Conservation (phyloP, 37 sponge, comb jelly and placozoan genomes). For the Dysidea cf. avara region DNA sequence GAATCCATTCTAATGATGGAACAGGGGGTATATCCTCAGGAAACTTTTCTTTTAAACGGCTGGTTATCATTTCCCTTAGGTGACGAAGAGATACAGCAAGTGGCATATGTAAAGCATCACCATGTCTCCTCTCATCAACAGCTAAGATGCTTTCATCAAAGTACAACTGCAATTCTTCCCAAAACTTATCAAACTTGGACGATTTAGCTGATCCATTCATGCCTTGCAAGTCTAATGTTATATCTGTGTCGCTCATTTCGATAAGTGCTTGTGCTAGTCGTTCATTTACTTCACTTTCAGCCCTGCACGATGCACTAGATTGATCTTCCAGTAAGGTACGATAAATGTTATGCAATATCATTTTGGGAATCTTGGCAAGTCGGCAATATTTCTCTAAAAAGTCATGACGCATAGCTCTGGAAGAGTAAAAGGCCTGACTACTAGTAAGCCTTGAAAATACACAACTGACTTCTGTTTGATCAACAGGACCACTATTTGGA, state of each 20-base stretch:
- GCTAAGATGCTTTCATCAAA: slow-evolving; percentile 8
- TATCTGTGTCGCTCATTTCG: slow-evolving; percentile 17
- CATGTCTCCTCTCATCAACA: slow-evolving; percentile 36
- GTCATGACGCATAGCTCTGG: slow-evolving; percentile 27
- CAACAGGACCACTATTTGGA: slow-evolving; percentile 1
- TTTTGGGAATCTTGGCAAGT: slow-evolving; percentile 12
- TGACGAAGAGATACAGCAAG: slow-evolving; percentile 32
- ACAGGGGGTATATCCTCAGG: neutral
- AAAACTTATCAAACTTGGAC: slow-evolving; percentile 16
- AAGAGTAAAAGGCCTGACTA: slow-evolving; percentile 2
- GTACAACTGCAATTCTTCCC: slow-evolving; percentile 5
- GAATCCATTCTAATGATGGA: slow-evolving; percentile 32
- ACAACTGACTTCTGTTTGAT: neutral
- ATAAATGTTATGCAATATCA: slow-evolving; percentile 24
- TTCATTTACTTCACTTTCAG: slow-evolving; percentile 18
- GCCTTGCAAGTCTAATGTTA: slow-evolving; percentile 12
- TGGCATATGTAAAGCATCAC: slow-evolving; percentile 22
- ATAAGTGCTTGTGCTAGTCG: slow-evolving; percentile 18
- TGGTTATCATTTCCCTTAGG: slow-evolving; percentile 13
- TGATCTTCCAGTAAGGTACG: too few species aligned
- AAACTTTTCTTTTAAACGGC: slow-evolving; percentile 6
- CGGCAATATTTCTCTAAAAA: slow-evolving; percentile 23
- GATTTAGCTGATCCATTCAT: slow-evolving; percentile 23
- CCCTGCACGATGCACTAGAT: too few species aligned
- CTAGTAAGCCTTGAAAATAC: slow-evolving; percentile 3